Evolutionary conservation across 2,888 invertebrate genomes (phyloP).

Genomic region (Polia nebulosa): DNA sequence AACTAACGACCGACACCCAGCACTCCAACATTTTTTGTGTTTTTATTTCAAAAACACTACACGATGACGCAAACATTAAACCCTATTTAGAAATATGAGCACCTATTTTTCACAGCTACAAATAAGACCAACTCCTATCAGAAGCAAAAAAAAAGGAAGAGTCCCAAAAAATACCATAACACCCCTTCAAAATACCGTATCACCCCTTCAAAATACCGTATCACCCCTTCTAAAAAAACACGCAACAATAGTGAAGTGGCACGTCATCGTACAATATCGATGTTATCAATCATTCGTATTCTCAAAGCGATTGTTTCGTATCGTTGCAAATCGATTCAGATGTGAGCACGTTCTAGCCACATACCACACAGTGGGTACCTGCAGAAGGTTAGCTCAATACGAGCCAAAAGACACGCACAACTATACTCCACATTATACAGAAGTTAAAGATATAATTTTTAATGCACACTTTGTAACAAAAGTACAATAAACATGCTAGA

Average conservation of each 20-base stretch:
- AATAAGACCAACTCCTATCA: not conserved
- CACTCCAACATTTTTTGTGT: too few species aligned
- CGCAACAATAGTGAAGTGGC: conserved; percentile 55
- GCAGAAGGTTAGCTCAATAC: not conserved
- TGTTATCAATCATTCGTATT: conserved; percentile 65
- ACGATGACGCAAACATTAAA: not conserved
- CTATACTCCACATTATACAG: too few species aligned
- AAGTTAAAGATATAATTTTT: too few species aligned
- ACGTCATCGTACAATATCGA: conserved; percentile 56
- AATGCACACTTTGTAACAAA: too few species aligned
- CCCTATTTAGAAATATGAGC: not conserved
- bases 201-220: not conserved
- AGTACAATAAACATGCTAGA: too few species aligned
- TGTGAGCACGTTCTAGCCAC: conserved; percentile 48
- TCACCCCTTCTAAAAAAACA: conserved; percentile 38
- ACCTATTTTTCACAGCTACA: not conserved
- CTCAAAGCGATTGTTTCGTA: conserved; percentile 59
- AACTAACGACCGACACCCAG: too few species aligned
- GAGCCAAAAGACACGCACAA: not conserved
- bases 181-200: not conserved
- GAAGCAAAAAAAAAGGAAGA: not conserved
- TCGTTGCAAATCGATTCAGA: conserved; percentile 59
- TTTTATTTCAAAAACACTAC: too few species aligned
- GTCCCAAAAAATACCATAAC: not conserved
- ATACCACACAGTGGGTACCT: too few species aligned